A percentile compares a stretch with the other conserved stretches of the same genome.
These are phyloP conservation scores for Emydura subglobosa DNA, from an alignment of 2,113 vertebrate genomes.

Conservation along the genomic window DNA sequence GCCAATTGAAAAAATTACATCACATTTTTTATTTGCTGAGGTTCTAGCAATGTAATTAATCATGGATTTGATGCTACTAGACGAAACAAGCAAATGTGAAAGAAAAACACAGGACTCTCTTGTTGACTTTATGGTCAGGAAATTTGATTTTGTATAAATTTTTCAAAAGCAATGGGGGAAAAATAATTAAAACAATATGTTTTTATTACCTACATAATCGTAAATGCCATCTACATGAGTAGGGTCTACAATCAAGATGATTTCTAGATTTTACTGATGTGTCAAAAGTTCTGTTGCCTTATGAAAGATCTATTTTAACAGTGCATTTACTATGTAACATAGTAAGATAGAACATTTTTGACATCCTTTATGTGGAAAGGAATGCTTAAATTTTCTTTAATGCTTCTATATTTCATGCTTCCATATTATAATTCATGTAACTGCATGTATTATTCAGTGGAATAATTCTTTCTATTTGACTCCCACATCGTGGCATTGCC, in stretches of 20 bases:
- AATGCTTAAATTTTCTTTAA: slow-evolving; percentile 18
- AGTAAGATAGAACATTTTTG: slow-evolving; percentile 58
- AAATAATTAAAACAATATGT: slow-evolving; percentile 59
- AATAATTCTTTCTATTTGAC: background rate
- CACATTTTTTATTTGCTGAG: background rate
- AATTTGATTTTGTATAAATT: background rate
- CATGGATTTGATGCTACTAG: background rate
- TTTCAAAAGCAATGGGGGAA: background rate
- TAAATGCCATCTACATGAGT: slow-evolving; percentile 22
- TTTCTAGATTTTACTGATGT: slow-evolving; percentile 50
- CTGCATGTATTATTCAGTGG: background rate
- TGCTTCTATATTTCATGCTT: background rate
- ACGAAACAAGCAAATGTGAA: background rate
- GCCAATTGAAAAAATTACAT: background rate
- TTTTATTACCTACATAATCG: slow-evolving; percentile 33
- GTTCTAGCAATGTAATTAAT: background rate
- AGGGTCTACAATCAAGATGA: slow-evolving; percentile 33
- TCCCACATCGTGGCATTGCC: background rate
- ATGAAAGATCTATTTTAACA: slow-evolving; percentile 36
- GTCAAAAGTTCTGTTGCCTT: slow-evolving; percentile 64
- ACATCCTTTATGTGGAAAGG: slow-evolving; percentile 60
- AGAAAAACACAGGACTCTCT: background rate
- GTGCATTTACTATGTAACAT: slow-evolving; percentile 44
- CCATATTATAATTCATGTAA: background rate
- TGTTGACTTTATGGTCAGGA: background rate